Conservation (phyloP, 2,797 vertebrate genomes). For the Potorous gilbertii region DNA sequence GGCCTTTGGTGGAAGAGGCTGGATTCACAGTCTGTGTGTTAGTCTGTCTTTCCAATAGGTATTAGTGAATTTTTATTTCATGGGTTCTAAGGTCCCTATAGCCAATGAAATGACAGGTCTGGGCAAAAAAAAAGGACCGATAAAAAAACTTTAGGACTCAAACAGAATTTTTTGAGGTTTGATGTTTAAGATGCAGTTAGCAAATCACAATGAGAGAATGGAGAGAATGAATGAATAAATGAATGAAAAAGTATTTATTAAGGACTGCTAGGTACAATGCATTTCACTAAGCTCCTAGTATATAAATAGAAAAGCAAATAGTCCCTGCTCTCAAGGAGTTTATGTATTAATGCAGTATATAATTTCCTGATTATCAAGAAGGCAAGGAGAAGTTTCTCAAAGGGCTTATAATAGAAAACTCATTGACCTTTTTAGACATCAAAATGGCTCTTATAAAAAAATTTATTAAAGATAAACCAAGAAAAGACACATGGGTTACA, state of each 20-base stretch:
- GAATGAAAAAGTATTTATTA: background rate
- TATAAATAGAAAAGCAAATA: background rate
- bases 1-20: constrained; percentile 75
- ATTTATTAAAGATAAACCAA: constrained; percentile 60
- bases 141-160: constrained; percentile 2
- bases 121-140: background rate
- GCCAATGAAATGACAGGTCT: background rate
- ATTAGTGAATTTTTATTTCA: constrained; percentile 43
- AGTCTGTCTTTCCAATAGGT: constrained; percentile 67
- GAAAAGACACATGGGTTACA: constrained; percentile 63
- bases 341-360: background rate
- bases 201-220: constrained; percentile 48
- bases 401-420: background rate
- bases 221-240: background rate
- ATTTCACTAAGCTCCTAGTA: background rate
- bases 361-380: background rate
- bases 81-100: background rate
- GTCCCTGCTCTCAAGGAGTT: background rate
- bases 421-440: constrained; percentile 40
- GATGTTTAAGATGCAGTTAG: constrained; percentile 39
- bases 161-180: constrained; percentile 50
- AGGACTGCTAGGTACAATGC: background rate
- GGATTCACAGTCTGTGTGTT: constrained; percentile 59
- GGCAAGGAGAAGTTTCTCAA: background rate
- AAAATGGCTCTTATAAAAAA: constrained; percentile 51